These are phyloP conservation scores for Oostethus manadensis DNA, from an alignment of 2,113 vertebrate genomes.

Conservation along the genomic window DNA sequence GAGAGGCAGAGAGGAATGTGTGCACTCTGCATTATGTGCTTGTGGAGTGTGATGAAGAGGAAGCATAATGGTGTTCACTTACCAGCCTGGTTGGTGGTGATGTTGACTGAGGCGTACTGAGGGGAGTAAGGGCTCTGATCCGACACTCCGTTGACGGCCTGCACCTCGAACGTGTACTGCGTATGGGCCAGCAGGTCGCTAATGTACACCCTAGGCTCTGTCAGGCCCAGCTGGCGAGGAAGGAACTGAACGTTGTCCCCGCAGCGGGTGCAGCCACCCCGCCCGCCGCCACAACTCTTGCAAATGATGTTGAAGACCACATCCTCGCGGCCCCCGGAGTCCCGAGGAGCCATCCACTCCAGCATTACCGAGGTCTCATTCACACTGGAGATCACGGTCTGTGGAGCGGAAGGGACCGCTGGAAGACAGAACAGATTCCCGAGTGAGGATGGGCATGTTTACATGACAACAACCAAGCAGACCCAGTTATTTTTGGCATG, in stretches of 20 bases:
- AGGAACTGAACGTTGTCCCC: slow-evolving; percentile 95
- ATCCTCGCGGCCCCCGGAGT: slow-evolving; percentile 87
- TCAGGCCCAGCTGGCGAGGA: slow-evolving; percentile 92
- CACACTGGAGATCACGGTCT: slow-evolving; percentile 89
- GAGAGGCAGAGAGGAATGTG: not conserved
- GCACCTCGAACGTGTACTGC: slow-evolving; percentile 97
- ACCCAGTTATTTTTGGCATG: not conserved
- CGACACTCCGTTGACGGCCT: slow-evolving; percentile 93
- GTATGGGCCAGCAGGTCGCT: slow-evolving; percentile 95
- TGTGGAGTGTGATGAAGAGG: slow-evolving; percentile 38
- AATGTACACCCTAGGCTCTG: slow-evolving; percentile 86
- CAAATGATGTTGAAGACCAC: slow-evolving; percentile 98
- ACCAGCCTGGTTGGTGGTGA: slow-evolving; percentile 98
- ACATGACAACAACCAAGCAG: not conserved
- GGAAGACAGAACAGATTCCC: slow-evolving; percentile 7
- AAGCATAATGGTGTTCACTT: slow-evolving; percentile 6
- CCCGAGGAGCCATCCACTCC: slow-evolving; percentile 85
- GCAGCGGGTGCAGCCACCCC: slow-evolving; percentile 89
- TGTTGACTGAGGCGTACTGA: slow-evolving; percentile 91
- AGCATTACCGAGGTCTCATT: slow-evolving; percentile 96
- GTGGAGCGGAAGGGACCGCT: slow-evolving; percentile 91
- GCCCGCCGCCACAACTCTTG: slow-evolving; percentile 89
- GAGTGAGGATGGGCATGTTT: not conserved
- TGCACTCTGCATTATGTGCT: slow-evolving; percentile 42
- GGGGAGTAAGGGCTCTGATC: slow-evolving; percentile 98